A percentile compares a stretch with the other conserved stretches of the same genome.
Conservation (phyloP, 92 coral and sea anemone genomes). For the Palythoa grandis region DNA sequence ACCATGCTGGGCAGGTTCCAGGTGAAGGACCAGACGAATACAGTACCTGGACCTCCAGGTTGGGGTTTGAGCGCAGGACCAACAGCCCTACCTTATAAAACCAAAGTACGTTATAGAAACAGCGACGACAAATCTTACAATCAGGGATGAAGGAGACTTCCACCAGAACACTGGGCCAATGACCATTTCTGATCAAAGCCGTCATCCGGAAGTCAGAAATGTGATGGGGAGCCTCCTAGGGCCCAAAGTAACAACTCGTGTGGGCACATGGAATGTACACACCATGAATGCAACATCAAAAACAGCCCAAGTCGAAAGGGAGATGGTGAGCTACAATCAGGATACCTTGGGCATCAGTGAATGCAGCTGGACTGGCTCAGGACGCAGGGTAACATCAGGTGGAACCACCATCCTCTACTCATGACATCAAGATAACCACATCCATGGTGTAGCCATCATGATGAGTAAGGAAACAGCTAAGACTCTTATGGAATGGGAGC, state of each 20-base stretch:
- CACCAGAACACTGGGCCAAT: constrained; percentile 34
- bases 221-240: no score
- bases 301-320: constrained; percentile 10
- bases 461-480: background rate
- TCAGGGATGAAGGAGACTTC: background rate
- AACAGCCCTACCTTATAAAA: constrained; percentile 46
- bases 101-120: constrained; percentile 33
- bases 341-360: no score
- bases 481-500: no score
- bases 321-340: no score
- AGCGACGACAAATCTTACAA: background rate
- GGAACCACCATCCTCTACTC: constrained; percentile 38
- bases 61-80: constrained; percentile 24
- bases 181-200: constrained; percentile 52
- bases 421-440: constrained; percentile 6
- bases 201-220: background rate
- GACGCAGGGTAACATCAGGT: constrained; percentile 29
- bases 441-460: constrained; percentile 18
- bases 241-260: no score
- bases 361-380: background rate
- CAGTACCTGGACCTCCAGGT: constrained; percentile 17
- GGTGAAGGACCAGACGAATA: constrained; percentile 2
- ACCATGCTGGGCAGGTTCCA: constrained; percentile 4
- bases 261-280: no score
- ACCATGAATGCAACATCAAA: constrained; percentile 6